Evolutionary conservation across 2,113 vertebrate species (phyloP).

Genomic region (Probosciger aterrimus): DNA sequence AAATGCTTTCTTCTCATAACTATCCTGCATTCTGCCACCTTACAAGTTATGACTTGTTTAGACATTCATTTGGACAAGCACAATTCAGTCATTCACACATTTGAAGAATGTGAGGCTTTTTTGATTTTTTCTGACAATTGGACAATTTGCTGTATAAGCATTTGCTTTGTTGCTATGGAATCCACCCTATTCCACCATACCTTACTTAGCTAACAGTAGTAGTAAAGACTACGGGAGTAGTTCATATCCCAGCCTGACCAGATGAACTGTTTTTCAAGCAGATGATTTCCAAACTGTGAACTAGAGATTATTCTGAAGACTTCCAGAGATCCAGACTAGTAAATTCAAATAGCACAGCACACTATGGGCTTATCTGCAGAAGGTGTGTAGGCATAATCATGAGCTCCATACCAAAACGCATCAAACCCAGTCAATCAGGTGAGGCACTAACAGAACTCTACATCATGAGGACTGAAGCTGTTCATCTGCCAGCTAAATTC

Average conservation of each 20-base stretch:
- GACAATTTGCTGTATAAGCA: background rate
- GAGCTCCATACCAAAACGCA: background rate
- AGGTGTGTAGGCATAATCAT: background rate
- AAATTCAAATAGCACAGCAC: background rate
- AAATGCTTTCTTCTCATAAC: background rate
- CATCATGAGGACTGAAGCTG: background rate
- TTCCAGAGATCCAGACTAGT: background rate
- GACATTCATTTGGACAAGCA: background rate
- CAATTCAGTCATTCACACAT: background rate
- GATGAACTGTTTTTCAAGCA: background rate
- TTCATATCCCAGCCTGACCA: background rate
- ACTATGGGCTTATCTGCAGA: accelerated
- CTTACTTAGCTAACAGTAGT: background rate
- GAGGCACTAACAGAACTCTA: background rate
- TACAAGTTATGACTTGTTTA: background rate
- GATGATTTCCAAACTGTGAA: background rate
- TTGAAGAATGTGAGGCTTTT: background rate
- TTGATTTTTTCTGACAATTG: background rate
- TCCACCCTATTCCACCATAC: background rate
- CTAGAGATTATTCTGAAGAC: background rate
- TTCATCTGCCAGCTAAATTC: background rate
- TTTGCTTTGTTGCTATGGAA: background rate
- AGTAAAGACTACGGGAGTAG: background rate
- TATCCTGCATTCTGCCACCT: background rate
- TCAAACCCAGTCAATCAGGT: background rate